Base-by-base conservation (phyloP, 1,140 invertebrate genomes). In the Microplitis mediator region DNA sequence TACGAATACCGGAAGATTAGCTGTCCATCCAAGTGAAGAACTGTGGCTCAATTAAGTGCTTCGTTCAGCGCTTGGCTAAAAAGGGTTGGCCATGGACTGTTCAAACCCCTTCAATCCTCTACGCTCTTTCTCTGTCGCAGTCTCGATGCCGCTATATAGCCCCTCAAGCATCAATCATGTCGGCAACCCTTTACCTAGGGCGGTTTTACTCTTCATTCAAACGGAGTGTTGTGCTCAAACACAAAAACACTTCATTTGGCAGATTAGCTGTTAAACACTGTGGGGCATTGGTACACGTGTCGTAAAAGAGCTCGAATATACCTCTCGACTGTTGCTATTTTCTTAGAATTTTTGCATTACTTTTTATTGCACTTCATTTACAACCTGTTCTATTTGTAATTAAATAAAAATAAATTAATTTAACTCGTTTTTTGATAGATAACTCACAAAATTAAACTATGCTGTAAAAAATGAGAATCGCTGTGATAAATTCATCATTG, bases 181-280 rank as follows among this genome's bases (percentile, higher is more conserved):
- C 81, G 80, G 80, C 84, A 86, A 85, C 85, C 84, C 84, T 84
- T 86, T 85, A 81, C 82, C 78, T 78, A 85, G 84, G 84, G 82
- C 82, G 82, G 84, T 85, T 86, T 83, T 82, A 78, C 82, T 83
- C 84, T 84, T 82, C 74, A 85, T 86, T 86, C 79, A 84, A 82
- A 81, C 81, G 75, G 85, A 86, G 86, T 87, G 84, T 86, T 86
- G 86, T 87, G 86, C 81, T 86, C 85, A 85, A 86, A 85, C 80
- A 86, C 85, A 87, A 86, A 87, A 87, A 87, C 85, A 87, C 86
- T 87, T 86, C 86, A 86, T 87, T 87, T 86, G 86, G 81, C 80
- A 83, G 85, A 86, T 87, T 87, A 87, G 85, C 85, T 85, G 85
- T 85, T 87, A 86, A 87, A 86, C 83, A 85, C 80, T 80, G 79